Evolutionary conservation across 2,113 vertebrate species (phyloP), one percentile per base, ranked within the genome.

Genomic region (Hyaena hyaena): DNA sequence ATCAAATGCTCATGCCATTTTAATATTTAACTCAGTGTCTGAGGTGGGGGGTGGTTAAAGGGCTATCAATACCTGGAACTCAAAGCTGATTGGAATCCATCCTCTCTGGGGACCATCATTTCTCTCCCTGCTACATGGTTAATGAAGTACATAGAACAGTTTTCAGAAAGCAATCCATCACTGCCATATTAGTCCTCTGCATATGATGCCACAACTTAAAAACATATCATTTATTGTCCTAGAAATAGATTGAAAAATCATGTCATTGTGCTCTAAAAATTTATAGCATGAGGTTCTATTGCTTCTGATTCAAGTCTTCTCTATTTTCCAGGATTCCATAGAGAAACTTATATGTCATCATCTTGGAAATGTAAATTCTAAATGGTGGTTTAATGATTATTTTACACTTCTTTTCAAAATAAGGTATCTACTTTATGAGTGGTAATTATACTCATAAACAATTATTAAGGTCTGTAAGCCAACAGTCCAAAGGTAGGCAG

Each of bases 211-310:
- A 90, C 39, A 71, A 48, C 28, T 94, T 48, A 61, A 86, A 71
- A 74, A 74, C 2, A 14, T 68, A 68, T 50, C 28, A 55, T 89
- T 92, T 82, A 55, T 79, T 92, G 35, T 5, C 16, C 48, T 95
- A 79, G 45, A 95, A 93, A 93, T 45, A 71, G 61, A 58, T 69
- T 77, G 53, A 43, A 79, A 97, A 95, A 23, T 74, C 19, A 33
- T 39, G 39, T 58, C 43, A 26, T 5, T 79, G 58, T 95, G 10
- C 23, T 73, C 35, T 71, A 88, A 91, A 39, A 93, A 5, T 43
- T 50, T 39, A 31, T 88, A n/a, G 33, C 48, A 55, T 45, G 65
- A 85, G 83, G 35, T 31, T 89, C 5, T 12, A 84, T 80, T 0
- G 1, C 68, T 89, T 82, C 19, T 92, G 31, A 55, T 23, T 73